Conservation (phyloP, 2,113 vertebrate species). For the Delphinus delphis region DNA sequence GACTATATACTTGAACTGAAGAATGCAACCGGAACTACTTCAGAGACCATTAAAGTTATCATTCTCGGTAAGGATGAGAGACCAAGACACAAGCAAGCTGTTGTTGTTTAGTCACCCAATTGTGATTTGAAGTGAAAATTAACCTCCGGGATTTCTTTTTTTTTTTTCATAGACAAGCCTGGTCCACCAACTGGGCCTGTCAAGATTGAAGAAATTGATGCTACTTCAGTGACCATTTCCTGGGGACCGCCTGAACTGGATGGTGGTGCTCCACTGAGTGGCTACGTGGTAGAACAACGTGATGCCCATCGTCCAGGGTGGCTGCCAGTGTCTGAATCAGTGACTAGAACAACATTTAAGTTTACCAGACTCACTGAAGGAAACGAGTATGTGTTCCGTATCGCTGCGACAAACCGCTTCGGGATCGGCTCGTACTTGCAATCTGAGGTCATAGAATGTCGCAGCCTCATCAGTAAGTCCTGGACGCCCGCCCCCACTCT, state of each 20-base stretch:
- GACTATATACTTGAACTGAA: slow-evolving; percentile 94
- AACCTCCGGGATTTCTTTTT: slow-evolving; percentile 38
- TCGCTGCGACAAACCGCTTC: slow-evolving; percentile 95
- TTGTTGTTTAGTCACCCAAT: background rate
- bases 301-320: slow-evolving; percentile 98
- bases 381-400: slow-evolving; percentile 97
- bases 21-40: slow-evolving; percentile 90
- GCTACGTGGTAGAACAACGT: slow-evolving; percentile 95
- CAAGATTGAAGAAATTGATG: slow-evolving; percentile 93
- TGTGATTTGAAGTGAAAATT: slow-evolving; percentile 40
- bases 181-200: slow-evolving; percentile 93
- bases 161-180: slow-evolving; percentile 90
- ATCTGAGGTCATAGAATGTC: slow-evolving; percentile 94
- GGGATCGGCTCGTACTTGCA: slow-evolving; percentile 97
- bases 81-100: background rate
- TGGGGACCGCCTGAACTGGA: slow-evolving; percentile 95
- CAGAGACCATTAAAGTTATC: slow-evolving; percentile 92
- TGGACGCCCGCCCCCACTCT: background rate
- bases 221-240: slow-evolving; percentile 91
- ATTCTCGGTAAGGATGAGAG: slow-evolving; percentile 91
- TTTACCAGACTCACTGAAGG: slow-evolving; percentile 94
- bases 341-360: slow-evolving; percentile 93
- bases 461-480: slow-evolving; percentile 94
- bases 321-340: slow-evolving; percentile 95
- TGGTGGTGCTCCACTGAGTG: slow-evolving; percentile 93